Base-by-base conservation (phyloP, 1,140 invertebrate genomes). In the Ceratosolen solmsi region DNA sequence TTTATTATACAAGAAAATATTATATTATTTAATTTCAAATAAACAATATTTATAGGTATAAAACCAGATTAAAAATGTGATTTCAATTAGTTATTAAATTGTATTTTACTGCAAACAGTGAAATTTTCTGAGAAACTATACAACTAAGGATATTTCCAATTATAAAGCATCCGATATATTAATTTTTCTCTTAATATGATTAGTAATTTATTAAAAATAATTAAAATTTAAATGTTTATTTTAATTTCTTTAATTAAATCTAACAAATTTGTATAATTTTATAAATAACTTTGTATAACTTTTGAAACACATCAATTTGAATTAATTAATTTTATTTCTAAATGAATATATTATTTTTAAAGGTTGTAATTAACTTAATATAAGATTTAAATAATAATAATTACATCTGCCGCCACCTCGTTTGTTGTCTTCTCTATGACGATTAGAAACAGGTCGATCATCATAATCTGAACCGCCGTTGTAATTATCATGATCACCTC, bases 351-450 rank as follows among this genome's bases (percentile, higher is more conserved):
- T 7, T 30, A 30, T 11, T 60, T 30, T 22, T 38, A 41, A 9
- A 46, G 25, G 17, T 51, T 30, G n/a, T 9, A 56, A 63, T 22
- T 38, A 7, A 30, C 25, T 63, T 36, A 75, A 76, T 72, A 25
- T 11, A 36, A 71, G 36, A 70, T 65, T 25, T 25, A 73, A 75
- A 65, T 51, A 68, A 60, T 63, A 65, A 58, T 71, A 65, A 30
- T 83, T 84, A 86, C 89, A 87, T 80, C 89, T 85, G n/a, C 85
- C 80, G 22, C 84, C 86, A 51, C 85, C 87, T n/a, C 87, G 85
- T 79, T 89, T 90, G n/a, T 80, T 88, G 30, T 89, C 90, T 46
- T 90, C 90, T 83, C 89, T 86, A 70, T 91, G 89, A 27, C 89
- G 87, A 85, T 87, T 89, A 58, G 84, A 72, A 60, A 56, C 86